Conservation (phyloP, 1,140 invertebrate genomes). For the Drosophila guanche region DNA sequence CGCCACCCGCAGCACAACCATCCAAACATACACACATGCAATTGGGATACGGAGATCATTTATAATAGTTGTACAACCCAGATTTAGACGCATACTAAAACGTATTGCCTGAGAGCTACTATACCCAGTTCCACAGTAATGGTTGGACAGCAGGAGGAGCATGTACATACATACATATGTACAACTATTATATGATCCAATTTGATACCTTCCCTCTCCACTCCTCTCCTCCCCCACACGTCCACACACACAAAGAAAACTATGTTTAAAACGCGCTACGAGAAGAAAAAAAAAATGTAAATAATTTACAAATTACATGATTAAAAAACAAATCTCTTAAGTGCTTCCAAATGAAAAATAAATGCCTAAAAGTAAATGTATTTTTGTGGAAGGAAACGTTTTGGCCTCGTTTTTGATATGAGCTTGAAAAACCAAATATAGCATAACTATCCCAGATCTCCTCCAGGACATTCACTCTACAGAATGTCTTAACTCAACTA, state of each 20-base stretch:
- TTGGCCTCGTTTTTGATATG: too few relatives aligned
- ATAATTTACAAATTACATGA: constrained; percentile 60
- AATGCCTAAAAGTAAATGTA: background rate
- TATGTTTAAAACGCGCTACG: constrained; percentile 13
- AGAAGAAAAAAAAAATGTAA: constrained; percentile 48
- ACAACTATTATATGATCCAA: constrained; percentile 27
- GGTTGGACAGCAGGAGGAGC: too few relatives aligned
- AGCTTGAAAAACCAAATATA: too few relatives aligned
- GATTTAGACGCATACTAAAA: too few relatives aligned
- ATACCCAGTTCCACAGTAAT: too few relatives aligned
- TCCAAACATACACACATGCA: constrained; percentile 24
- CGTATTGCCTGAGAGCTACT: too few relatives aligned
- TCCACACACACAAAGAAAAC: constrained; percentile 6
- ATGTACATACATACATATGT: constrained; percentile 44
- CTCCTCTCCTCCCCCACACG: too few relatives aligned
- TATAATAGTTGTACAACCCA: background rate
- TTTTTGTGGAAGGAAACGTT: background rate
- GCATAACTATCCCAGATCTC: too few relatives aligned
- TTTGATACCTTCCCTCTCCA: background rate
- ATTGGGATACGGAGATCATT: background rate
- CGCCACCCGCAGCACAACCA: background rate
- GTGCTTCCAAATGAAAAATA: constrained; percentile 56
- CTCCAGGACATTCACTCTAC: too few relatives aligned
- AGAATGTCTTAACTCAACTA: too few relatives aligned
- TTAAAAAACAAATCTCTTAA: constrained; percentile 60